Evolutionary conservation across 1,140 invertebrate genomes (phyloP).

Genomic region (Anoplolepis gracilipes): DNA sequence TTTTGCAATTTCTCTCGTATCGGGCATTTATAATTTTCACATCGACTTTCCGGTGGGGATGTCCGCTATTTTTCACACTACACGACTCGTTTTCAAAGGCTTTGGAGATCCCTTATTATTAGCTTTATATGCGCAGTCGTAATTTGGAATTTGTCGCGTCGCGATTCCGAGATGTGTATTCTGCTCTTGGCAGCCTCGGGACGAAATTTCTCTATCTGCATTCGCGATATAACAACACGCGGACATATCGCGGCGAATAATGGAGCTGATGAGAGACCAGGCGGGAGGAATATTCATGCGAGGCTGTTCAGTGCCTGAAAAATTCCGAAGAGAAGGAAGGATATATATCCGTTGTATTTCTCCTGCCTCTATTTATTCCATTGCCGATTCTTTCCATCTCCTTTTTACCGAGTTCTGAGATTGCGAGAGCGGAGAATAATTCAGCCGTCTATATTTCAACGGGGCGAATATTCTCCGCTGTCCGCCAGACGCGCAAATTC

Average conservation of each 20-base stretch:
- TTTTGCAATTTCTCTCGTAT: not conserved
- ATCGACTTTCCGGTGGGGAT: not conserved
- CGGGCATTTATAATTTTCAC: not conserved
- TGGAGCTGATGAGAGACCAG: conserved; percentile 32
- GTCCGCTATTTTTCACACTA: not conserved
- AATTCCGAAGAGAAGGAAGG: not conserved
- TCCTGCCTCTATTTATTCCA: not conserved
- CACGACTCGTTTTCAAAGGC: not conserved
- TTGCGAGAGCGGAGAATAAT: conserved; percentile 7
- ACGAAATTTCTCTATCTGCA: conserved; percentile 1
- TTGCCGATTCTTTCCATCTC: not conserved
- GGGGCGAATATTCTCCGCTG: not conserved
- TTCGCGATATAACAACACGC: not conserved
- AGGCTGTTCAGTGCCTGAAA: not conserved
- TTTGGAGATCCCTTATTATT: not conserved
- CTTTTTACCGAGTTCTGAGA: conserved; percentile 20
- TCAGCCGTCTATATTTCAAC: conserved; percentile 23
- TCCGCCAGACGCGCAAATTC: conserved; percentile 20
- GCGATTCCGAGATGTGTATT: conserved; percentile 36
- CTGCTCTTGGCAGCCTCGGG: not conserved
- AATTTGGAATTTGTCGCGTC: not conserved
- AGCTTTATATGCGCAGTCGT: not conserved
- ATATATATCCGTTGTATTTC: not conserved
- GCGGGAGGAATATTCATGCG: conserved; percentile 34
- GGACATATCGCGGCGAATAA: conserved; percentile 18